phyloP scores from a whole-genome alignment of 2,797 vertebrate genomes.

The Sphenopsis melanotis region DNA sequence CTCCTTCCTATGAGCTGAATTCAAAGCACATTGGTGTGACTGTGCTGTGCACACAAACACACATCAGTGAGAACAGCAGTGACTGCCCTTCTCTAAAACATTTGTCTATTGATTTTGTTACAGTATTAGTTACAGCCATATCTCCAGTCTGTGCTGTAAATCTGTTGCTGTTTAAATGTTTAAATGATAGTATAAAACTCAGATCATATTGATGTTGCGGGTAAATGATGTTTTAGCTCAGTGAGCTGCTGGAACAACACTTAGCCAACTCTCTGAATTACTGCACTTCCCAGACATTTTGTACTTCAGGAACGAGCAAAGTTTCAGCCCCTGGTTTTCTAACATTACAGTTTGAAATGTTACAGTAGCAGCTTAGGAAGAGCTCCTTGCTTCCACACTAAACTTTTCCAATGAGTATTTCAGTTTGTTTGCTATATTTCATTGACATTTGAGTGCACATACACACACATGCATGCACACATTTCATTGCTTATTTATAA shows the following conservation, averaged over 20 bases:
- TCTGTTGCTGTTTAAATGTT: slow-evolving; percentile 29
- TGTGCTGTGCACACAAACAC: slow-evolving; percentile 4
- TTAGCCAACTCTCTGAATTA: slow-evolving; percentile 41
- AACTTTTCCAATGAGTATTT: slow-evolving; percentile 4
- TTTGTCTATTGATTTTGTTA: slow-evolving; percentile 57
- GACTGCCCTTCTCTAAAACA: neutral
- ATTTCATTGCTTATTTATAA: slow-evolving; percentile 44
- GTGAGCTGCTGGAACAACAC: neutral
- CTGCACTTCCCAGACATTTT: slow-evolving; percentile 44
- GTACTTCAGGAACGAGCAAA: neutral
- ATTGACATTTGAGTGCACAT: neutral
- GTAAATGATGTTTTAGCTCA: slow-evolving; percentile 14
- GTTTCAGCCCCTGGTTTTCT: slow-evolving; percentile 25
- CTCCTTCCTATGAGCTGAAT: slow-evolving; percentile 43
- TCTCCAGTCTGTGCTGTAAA: slow-evolving; percentile 19
- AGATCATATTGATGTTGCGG: slow-evolving; percentile 26
- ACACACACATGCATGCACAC: neutral
- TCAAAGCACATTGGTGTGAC: slow-evolving; percentile 55
- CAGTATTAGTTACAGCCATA: slow-evolving; percentile 40
- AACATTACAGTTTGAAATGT: neutral
- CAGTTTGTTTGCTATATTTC: slow-evolving; percentile 1
- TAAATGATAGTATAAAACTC: slow-evolving; percentile 35
- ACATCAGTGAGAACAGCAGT: neutral
- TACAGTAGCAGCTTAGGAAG: neutral
- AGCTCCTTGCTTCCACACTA: slow-evolving; percentile 19